phyloP scores from a whole-genome alignment of 2,888 invertebrate genomes.

The Sycophila texana region DNA sequence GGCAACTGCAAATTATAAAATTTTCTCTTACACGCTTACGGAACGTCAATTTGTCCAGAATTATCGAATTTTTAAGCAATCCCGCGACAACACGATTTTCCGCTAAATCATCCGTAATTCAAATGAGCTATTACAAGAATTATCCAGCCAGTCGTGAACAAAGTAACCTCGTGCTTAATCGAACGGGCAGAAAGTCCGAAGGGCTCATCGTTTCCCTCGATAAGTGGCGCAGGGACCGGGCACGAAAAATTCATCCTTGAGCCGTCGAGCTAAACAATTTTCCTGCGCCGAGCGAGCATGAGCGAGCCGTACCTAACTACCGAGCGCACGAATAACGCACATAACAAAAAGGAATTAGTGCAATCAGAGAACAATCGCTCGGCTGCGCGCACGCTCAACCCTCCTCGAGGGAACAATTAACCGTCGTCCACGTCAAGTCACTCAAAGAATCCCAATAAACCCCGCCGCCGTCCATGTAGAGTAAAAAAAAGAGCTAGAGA shows the following conservation, averaged over 20 bases:
- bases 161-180: slow-evolving; percentile 8
- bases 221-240: neutral
- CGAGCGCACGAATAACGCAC: neutral
- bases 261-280: too few relatives aligned
- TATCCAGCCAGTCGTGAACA: slow-evolving; percentile 10
- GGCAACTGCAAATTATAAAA: neutral
- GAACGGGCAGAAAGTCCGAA: too few relatives aligned
- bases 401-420: slow-evolving; percentile 58
- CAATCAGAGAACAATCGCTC: slow-evolving; percentile 51
- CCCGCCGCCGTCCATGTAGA: slow-evolving; percentile 21
- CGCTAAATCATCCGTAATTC: slow-evolving; percentile 12
- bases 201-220: neutral
- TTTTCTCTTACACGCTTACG: neutral
- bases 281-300: too few relatives aligned
- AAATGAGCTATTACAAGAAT: slow-evolving; percentile 28
- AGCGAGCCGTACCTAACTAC: too few relatives aligned
- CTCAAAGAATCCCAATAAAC: slow-evolving; percentile 58
- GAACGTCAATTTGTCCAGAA: neutral
- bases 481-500: slow-evolving; percentile 32
- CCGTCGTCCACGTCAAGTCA: slow-evolving; percentile 58
- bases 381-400: slow-evolving; percentile 29
- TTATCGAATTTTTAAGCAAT: neutral
- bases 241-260: too few relatives aligned
- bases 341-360: slow-evolving; percentile 54
- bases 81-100: neutral